A percentile compares a stretch with the other conserved stretches of the same genome.
Conservation (phyloP, 1,140 invertebrate species). For the Condylostylus longicornis region DNA sequence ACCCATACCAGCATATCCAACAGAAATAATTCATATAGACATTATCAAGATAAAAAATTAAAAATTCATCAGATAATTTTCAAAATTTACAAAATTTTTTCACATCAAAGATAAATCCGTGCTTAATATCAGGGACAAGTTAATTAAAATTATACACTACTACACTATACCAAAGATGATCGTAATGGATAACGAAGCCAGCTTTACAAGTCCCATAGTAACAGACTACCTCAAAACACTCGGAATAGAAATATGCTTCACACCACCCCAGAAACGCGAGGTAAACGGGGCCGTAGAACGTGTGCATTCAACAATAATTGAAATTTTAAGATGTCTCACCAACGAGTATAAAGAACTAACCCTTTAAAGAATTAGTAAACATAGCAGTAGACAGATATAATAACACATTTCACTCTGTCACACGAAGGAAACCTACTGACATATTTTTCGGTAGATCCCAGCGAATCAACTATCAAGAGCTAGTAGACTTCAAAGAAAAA, state of each 20-base stretch:
- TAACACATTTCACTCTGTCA: too few species aligned
- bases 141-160: too few species aligned
- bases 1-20: constrained; percentile 3
- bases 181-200: constrained; percentile 2
- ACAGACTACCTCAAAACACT: not conserved
- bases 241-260: constrained; percentile 1
- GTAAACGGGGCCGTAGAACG: constrained; percentile 5
- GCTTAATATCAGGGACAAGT: constrained; percentile 4
- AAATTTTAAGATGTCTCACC: constrained; percentile 4
- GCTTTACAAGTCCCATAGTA: constrained; percentile 5
- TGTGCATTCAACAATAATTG: constrained; percentile 5
- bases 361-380: not conserved
- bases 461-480: too few species aligned
- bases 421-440: too few species aligned
- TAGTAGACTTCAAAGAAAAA: too few species aligned
- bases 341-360: constrained; percentile 1
- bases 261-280: constrained; percentile 3
- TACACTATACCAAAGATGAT: not conserved
- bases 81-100: constrained; percentile 8
- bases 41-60: constrained; percentile 2
- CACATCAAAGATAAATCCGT: constrained; percentile 2
- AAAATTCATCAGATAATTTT: constrained; percentile 6
- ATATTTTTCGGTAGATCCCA: too few species aligned
- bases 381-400: constrained; percentile 4
- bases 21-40: constrained; percentile 6